phyloP scores from a whole-genome alignment of 2,888 invertebrate species.

The Caenorhabditis sp. region DNA sequence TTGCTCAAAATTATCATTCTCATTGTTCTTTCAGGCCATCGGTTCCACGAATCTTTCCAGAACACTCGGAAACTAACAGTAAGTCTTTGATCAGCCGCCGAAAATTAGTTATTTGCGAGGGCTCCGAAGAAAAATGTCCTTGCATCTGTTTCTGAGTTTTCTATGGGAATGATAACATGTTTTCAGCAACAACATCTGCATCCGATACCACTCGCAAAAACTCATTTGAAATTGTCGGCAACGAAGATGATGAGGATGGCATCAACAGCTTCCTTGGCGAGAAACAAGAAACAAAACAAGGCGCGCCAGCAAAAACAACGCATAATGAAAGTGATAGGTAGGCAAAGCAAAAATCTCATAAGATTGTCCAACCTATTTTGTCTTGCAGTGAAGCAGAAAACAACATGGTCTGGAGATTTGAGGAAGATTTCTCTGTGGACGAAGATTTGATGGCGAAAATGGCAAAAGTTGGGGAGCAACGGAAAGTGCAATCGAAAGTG shows the following conservation, averaged over 20 bases:
- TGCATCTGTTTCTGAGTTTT: not conserved
- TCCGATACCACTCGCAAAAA: constrained; percentile 42
- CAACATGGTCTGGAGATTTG: constrained; percentile 76
- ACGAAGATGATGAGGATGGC: constrained; percentile 55
- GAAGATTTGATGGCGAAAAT: constrained; percentile 71
- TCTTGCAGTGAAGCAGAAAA: constrained; percentile 68
- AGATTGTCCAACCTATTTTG: not conserved
- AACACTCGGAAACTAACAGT: constrained; percentile 28
- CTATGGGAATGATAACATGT: not conserved
- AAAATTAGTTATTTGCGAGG: no score
- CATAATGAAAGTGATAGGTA: constrained; percentile 54
- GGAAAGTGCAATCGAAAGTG: constrained; percentile 34
- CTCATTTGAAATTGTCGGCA: constrained; percentile 69
- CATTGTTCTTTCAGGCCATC: constrained; percentile 34
- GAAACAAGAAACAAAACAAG: constrained; percentile 32
- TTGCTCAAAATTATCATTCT: not conserved
- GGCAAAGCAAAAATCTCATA: not conserved
- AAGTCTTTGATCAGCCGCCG: constrained; percentile 1
- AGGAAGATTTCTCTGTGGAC: constrained; percentile 77
- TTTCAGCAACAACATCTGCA: constrained; percentile 35
- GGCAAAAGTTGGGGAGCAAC: constrained; percentile 59
- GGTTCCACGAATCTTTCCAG: constrained; percentile 14
- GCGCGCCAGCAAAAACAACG: constrained; percentile 19
- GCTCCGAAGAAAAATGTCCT: no score
- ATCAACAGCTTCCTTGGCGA: constrained; percentile 68